Conservation (phyloP, 2,797 vertebrate genomes). For the Yasuhikotakia modesta region DNA sequence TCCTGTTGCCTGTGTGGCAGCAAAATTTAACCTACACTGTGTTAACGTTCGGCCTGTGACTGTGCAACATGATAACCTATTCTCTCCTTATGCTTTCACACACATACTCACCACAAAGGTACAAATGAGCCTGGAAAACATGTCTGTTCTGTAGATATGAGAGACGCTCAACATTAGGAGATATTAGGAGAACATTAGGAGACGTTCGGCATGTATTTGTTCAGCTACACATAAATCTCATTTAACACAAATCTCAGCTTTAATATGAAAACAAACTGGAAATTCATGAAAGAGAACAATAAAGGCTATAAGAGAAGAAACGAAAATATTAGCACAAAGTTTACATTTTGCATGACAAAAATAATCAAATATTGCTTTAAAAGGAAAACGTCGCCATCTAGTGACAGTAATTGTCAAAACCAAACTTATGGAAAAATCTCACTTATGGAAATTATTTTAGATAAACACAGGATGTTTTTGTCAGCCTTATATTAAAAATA, state of each 20-base stretch:
- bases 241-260: not conserved
- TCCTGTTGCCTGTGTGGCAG: constrained; percentile 19
- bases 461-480: not conserved
- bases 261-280: not conserved
- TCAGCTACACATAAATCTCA: not conserved
- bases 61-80: constrained; percentile 45
- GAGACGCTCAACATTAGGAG: constrained; percentile 13
- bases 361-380: not conserved
- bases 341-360: not conserved
- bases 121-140: not conserved
- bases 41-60: constrained; percentile 5
- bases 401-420: not conserved
- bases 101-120: not conserved
- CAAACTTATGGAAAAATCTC: no score
- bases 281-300: not conserved
- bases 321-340: not conserved
- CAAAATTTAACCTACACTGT: constrained; percentile 18
- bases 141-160: constrained; percentile 9
- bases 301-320: not conserved
- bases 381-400: constrained; percentile 17
- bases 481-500: not conserved
- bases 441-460: not conserved
- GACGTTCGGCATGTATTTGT: not conserved
- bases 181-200: no score
- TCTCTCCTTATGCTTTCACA: constrained; percentile 9